A percentile compares a stretch with the other conserved stretches of the same genome.
phyloP scores from a whole-genome alignment of 2,113 vertebrate genomes.

The Callithrix jacchus region DNA sequence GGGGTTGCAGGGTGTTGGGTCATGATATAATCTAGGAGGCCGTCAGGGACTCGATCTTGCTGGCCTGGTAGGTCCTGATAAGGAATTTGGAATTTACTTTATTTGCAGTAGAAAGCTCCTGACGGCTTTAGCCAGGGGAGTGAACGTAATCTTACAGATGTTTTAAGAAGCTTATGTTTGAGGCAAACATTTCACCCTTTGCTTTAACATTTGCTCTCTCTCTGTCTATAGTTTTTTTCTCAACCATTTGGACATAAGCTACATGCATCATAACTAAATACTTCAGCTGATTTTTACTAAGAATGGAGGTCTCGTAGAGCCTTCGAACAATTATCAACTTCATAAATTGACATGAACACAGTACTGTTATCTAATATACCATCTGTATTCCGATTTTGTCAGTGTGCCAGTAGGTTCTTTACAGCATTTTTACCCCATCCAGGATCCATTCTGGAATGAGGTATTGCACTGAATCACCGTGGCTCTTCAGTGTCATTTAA shows the following conservation, averaged over 20 bases:
- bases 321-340: neutral
- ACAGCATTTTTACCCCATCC: neutral
- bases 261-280: neutral
- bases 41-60: neutral
- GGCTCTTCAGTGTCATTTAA: neutral
- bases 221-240: neutral
- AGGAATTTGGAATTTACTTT: neutral
- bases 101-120: neutral
- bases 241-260: neutral
- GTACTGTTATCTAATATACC: neutral
- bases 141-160: neutral
- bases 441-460: neutral
- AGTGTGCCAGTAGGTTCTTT: neutral
- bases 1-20: too few species aligned
- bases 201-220: neutral
- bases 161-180: neutral
- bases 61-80: neutral
- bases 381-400: neutral
- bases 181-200: neutral
- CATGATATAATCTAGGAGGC: neutral
- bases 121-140: neutral
- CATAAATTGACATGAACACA: neutral
- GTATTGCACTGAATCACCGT: neutral
- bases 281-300: neutral
- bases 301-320: neutral